These are phyloP conservation scores for Lanistes nyassanus DNA, from an alignment of 1,140 invertebrate species.

Conservation along the genomic window DNA sequence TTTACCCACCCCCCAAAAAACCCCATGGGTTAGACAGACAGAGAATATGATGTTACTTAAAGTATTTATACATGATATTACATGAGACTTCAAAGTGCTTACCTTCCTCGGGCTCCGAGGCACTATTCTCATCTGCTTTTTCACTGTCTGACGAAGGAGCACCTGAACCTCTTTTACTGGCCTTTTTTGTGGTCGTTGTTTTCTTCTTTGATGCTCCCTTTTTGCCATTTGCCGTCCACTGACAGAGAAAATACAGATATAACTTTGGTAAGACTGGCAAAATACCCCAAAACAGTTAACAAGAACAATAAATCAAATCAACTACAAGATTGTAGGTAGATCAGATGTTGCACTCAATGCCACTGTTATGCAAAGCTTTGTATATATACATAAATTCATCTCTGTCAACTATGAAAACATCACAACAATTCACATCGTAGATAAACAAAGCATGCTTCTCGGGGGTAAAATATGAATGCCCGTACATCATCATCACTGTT, in stretches of 20 bases:
- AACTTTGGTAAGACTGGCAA: neutral
- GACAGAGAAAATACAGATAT: slow-evolving; percentile 24
- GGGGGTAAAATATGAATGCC: neutral
- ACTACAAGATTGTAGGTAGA: too few relatives aligned
- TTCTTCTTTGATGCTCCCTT: slow-evolving; percentile 74
- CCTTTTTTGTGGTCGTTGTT: slow-evolving; percentile 59
- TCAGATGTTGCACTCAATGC: too few relatives aligned
- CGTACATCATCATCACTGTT: slow-evolving; percentile 77
- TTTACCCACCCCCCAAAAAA: too few relatives aligned
- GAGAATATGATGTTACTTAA: too few relatives aligned
- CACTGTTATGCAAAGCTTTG: slow-evolving; percentile 1
- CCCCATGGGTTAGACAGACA: too few relatives aligned
- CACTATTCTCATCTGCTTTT: slow-evolving; percentile 67
- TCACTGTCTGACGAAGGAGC: slow-evolving; percentile 71
- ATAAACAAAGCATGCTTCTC: neutral
- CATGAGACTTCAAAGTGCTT: too few relatives aligned
- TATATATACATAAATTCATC: slow-evolving; percentile 1
- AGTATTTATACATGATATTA: too few relatives aligned
- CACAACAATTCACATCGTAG: neutral
- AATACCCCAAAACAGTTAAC: too few relatives aligned
- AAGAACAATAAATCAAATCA: too few relatives aligned
- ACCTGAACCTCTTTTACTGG: slow-evolving; percentile 68
- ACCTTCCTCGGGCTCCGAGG: slow-evolving; percentile 76
- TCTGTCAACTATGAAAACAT: neutral
- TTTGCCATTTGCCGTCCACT: slow-evolving; percentile 74